These are phyloP conservation scores for Drosophila punjabiensis DNA, from an alignment of 1,140 invertebrate genomes.

Conservation along the genomic window DNA sequence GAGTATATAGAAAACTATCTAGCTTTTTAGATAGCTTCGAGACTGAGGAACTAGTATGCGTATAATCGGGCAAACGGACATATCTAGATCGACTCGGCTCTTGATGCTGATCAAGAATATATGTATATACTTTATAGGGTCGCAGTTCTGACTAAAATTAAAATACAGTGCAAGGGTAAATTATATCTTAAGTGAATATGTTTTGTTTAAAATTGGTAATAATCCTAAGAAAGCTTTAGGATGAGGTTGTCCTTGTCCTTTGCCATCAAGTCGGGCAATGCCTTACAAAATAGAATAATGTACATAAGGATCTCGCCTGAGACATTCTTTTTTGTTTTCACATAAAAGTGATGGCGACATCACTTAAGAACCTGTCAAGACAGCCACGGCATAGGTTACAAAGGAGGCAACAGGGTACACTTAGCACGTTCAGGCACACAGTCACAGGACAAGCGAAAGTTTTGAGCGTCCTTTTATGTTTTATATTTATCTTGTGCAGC, in stretches of 20 bases:
- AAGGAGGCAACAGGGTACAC: slow-evolving; percentile 8
- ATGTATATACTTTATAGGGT: no score
- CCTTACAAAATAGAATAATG: not conserved
- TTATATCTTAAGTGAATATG: no score
- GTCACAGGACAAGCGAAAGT: slow-evolving; percentile 17
- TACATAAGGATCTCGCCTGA: not conserved
- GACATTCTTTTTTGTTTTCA: not conserved
- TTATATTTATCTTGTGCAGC: slow-evolving; percentile 36
- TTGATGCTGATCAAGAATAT: no score
- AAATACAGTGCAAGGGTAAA: no score
- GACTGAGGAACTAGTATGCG: no score
- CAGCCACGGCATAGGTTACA: slow-evolving; percentile 16
- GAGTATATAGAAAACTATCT: no score
- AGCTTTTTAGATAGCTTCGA: no score
- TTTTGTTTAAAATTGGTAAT: not conserved
- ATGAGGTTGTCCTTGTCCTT: not conserved
- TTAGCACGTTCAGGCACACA: slow-evolving; percentile 33
- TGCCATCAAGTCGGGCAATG: not conserved
- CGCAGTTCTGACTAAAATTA: no score
- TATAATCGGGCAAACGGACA: no score
- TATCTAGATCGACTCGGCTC: no score
- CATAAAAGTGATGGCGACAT: slow-evolving; percentile 1
- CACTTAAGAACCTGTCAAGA: slow-evolving; percentile 18
- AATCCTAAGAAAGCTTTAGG: not conserved
- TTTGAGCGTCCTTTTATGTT: slow-evolving; percentile 57